Conservation (phyloP, 2,797 vertebrate genomes). For the Helostoma temminkii region DNA sequence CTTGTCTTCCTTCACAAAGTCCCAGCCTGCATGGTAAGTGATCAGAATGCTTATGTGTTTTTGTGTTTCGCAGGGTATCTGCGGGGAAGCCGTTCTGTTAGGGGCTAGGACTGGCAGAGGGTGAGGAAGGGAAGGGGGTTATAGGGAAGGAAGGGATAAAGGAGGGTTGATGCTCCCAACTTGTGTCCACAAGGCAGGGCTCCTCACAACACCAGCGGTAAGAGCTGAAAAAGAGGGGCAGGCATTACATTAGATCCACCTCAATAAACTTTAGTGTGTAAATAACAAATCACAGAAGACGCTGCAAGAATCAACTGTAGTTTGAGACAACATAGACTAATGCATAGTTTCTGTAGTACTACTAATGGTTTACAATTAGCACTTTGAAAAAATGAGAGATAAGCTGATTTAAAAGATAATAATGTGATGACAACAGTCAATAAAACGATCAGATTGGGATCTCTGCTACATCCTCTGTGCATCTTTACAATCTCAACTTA, state of each 20-base stretch:
- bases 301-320: conserved; percentile 9
- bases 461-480: background rate
- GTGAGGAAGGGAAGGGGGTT: conserved; percentile 47
- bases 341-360: conserved; percentile 11
- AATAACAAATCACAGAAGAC: conserved; percentile 27
- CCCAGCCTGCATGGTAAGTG: conserved; percentile 42
- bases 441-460: conserved; percentile 3
- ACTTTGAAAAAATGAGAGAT: conserved; percentile 16
- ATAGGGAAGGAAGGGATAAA: conserved; percentile 54
- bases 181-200: conserved; percentile 64
- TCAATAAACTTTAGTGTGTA: conserved; percentile 28
- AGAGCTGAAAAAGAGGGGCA: conserved; percentile 70
- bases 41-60: conserved; percentile 53
- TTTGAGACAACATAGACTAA: conserved; percentile 23
- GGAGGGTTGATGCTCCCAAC: conserved; percentile 55
- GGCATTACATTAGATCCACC: conserved; percentile 49
- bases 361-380: conserved; percentile 19
- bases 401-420: conserved; percentile 3
- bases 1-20: conserved; percentile 48
- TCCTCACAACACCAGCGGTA: conserved; percentile 60
- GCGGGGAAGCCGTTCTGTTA: conserved; percentile 47
- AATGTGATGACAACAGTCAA: conserved; percentile 13
- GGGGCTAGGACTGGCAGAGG: conserved; percentile 49
- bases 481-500: conserved; percentile 3
- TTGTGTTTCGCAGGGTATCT: conserved; percentile 50